Evolutionary conservation across 1,140 invertebrate species (phyloP).

Genomic region (Drosophila punjabiensis): DNA sequence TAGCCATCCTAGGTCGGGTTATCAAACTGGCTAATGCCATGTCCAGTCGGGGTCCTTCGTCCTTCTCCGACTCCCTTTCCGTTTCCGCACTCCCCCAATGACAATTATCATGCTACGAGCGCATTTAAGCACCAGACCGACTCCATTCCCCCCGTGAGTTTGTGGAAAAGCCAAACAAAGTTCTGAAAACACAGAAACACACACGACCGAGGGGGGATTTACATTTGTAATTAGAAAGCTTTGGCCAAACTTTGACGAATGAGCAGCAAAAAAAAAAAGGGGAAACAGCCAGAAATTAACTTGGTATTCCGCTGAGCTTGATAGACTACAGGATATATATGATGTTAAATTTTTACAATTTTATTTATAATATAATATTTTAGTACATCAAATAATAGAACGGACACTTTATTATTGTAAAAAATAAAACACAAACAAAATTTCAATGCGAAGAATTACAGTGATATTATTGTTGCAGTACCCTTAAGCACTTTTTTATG

Average conservation of each 20-base stretch:
- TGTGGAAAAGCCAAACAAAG: conserved; percentile 49
- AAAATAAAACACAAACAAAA: neutral
- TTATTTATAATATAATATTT: neutral
- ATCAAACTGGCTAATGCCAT: conserved; percentile 47
- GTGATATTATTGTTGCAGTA: neutral
- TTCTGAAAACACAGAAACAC: conserved; percentile 36
- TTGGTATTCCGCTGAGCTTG: neutral
- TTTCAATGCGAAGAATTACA: too few species aligned
- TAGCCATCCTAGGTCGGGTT: conserved; percentile 45
- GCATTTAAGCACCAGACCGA: conserved; percentile 46
- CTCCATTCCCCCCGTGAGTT: conserved; percentile 17
- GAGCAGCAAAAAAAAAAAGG: conserved; percentile 35
- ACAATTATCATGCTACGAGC: conserved; percentile 67
- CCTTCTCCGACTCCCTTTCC: neutral
- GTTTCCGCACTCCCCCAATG: conserved; percentile 40
- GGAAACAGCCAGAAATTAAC: conserved; percentile 25
- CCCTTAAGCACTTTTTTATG: neutral
- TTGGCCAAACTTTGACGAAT: conserved; percentile 77
- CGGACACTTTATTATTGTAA: too few species aligned
- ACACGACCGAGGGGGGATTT: conserved; percentile 64
- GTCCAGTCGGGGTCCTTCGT: conserved; percentile 16
- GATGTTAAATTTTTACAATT: neutral
- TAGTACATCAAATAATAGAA: neutral
- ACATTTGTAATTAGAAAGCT: conserved; percentile 83
- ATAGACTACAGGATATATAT: neutral